Base-by-base conservation (phyloP, 2,888 invertebrate genomes). In the Octonoba sinensis region DNA sequence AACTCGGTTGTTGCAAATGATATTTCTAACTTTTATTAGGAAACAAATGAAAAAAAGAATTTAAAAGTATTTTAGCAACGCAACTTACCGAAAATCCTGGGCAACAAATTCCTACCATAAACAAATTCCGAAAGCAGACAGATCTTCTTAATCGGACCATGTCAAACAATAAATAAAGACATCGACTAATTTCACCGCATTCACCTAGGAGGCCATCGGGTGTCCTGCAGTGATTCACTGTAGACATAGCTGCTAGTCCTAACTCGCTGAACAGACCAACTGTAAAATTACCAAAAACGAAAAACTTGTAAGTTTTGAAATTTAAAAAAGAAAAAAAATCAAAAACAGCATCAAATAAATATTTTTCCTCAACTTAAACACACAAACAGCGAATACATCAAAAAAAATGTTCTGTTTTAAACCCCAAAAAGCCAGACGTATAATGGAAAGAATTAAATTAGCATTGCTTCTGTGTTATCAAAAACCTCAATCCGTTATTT, bases 31-130 rank as follows among this genome's bases (percentile, higher is more conserved):
- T 27, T 27, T 16, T n/a, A n/a, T n/a, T n/a, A n/a, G n/a, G n/a
- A n/a, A n/a, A n/a, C n/a, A n/a, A n/a, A n/a, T n/a, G n/a, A n/a
- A n/a, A n/a, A 44, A 20, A 20, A 15, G 15, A 65, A 49, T 3
- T 13, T 20, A 18, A 24, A 67, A 15, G 51, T 3, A 13, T 15
- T 67, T 1, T n/a, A 15, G n/a, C 6, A 65, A 47, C 12, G 8
- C 0, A 60, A 24, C 76, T 74, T 67, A 78, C 77, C 65, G 72
- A 46, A 51, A 54, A 56, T 20, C 73, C 83, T 49, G 96, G 96
- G 88, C 96, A 96, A 87, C 96, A 96, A 1, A 96, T 96, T 1
- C 96, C 96, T 0, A 96, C 96, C 1, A 95, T 94, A 87, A 96
- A 96, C 1, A 96, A 90, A 84, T 94, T 95, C 89, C 96, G 96